Evolutionary conservation across 1,140 invertebrate species (phyloP).

Genomic region (Pachypsylla venusta): DNA sequence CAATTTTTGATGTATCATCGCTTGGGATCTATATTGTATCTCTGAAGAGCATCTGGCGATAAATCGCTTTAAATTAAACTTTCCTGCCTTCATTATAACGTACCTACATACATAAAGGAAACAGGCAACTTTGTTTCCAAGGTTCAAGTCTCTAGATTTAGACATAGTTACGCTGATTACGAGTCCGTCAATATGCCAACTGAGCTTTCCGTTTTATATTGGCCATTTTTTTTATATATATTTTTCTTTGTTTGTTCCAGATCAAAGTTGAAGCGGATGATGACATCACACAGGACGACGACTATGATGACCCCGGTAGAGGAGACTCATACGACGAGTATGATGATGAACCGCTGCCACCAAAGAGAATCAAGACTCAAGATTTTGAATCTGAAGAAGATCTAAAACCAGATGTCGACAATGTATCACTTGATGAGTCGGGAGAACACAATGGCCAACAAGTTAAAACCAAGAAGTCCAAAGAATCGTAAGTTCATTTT

Average conservation of each 20-base stretch:
- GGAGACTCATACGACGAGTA: not conserved
- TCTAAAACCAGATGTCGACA: not conserved
- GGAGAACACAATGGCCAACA: not conserved
- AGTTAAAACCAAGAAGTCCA: not conserved
- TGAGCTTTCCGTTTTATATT: too few species aligned
- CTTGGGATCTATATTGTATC: too few species aligned
- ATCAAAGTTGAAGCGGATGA: slow-evolving; percentile 4
- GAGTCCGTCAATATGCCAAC: too few species aligned
- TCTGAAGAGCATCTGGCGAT: too few species aligned
- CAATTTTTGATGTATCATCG: too few species aligned
- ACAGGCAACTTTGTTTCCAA: too few species aligned
- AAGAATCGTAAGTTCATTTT: slow-evolving; percentile 4
- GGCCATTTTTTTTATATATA: too few species aligned
- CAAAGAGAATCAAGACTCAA: slow-evolving; percentile 8
- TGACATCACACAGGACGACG: not conserved
- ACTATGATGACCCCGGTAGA: not conserved
- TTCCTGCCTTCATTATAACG: too few species aligned
- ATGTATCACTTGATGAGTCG: not conserved
- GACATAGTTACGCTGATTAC: too few species aligned
- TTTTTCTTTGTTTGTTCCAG: not conserved
- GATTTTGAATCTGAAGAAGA: not conserved
- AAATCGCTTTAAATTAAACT: too few species aligned
- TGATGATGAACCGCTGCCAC: not conserved
- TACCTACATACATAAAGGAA: too few species aligned
- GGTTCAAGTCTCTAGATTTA: too few species aligned